Percentiles rank a stretch among this genome's conserved stretches.
Conservation (phyloP, 2,888 invertebrate species). For the Microctonus brassicae region DNA sequence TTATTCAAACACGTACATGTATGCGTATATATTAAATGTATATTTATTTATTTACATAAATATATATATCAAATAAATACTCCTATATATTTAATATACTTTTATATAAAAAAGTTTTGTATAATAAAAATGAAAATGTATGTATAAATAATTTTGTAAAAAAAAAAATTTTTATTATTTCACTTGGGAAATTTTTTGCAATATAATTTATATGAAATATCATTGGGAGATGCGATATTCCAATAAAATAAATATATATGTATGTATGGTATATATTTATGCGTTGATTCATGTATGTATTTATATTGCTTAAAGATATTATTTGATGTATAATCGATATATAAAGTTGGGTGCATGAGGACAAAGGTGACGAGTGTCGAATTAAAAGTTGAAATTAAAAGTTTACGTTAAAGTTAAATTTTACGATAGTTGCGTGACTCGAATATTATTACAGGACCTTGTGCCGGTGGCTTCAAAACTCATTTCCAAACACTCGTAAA, state of each 20-base stretch:
- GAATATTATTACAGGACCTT: slow-evolving; percentile 19
- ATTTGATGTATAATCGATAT: neutral
- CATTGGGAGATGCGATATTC: too few species aligned
- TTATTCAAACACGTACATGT: neutral
- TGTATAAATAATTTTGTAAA: too few species aligned
- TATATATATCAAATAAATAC: too few species aligned
- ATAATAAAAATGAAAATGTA: too few species aligned
- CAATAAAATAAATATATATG: neutral
- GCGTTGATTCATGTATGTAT: too few species aligned
- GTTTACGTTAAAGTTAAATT: slow-evolving; percentile 23
- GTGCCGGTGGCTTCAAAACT: slow-evolving; percentile 11
- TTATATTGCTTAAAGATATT: neutral
- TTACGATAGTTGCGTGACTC: slow-evolving; percentile 29
- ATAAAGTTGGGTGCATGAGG: neutral
- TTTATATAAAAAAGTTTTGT: too few species aligned
- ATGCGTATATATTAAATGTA: neutral
- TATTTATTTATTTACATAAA: neutral
- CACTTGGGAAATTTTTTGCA: neutral
- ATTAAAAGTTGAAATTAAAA: slow-evolving; percentile 30
- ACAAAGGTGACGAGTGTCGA: slow-evolving; percentile 17
- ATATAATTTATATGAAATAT: too few species aligned
- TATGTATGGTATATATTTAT: neutral
- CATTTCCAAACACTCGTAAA: slow-evolving; percentile 27
- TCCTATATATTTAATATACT: too few species aligned
- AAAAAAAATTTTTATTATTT: neutral